Base-by-base conservation (phyloP, 1,140 invertebrate species). In the Paracyclopina nana region DNA sequence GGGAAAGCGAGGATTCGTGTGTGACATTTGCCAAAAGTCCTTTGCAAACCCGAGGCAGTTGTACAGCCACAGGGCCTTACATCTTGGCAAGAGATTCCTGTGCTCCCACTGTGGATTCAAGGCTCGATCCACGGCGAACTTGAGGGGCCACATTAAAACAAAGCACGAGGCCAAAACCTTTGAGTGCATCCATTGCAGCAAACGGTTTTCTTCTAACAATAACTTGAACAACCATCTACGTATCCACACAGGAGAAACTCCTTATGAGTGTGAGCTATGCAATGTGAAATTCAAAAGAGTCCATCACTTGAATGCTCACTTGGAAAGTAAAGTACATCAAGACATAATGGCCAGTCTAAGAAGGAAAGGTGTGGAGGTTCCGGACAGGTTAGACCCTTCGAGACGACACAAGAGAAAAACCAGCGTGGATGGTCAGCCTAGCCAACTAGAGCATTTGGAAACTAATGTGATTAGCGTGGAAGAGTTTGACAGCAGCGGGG, bases 311-410 rank as follows among this genome's bases (percentile, higher is more conserved):
- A 38, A 38, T 16, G 34, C 34, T 8, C 34, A 38, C 9, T 16
- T 38, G n/a, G 34, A 38, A 8, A 4, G 34, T 38, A n/a, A 20
- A 20, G 20, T 20, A n/a, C 34, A 38, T 38, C 20, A 2, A 20
- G 34, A 38, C 9, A 20, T 20, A n/a, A 38, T 38, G 2, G 9
- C 48, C 60, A 60, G 20, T 2, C 34, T n/a, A 38, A 38, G 14
- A 16, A 20, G n/a, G 14, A 5, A 3, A 9, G 34, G 34, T 4
- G 34, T 16, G 20, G 20, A 5, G 2, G 20, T 38, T 9, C 34
- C 34, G 34, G 34, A 38, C 20, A n/a, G 20, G 5, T 8, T 38
- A 20, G 34, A 38, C 8, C 34, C 34, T 5, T n/a, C 34, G 5
- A 38, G 20, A 9, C 34, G 34, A 55, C n/a, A n/a, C n/a, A n/a